Conservation (phyloP, 1,140 invertebrate species). For the Centruroides sculpturatus region DNA sequence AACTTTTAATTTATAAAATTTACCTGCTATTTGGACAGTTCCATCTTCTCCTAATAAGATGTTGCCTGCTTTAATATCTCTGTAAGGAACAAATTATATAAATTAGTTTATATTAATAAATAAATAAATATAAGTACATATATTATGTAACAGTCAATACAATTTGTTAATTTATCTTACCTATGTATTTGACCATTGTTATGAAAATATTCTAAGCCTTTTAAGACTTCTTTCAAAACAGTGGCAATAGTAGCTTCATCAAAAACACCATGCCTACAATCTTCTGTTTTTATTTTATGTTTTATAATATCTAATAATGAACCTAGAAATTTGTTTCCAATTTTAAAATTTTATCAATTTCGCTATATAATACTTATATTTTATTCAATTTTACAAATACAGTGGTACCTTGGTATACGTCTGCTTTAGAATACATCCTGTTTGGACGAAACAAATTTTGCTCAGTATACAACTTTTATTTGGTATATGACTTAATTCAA, state of each 20-base stretch:
- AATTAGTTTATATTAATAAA: too few relatives aligned
- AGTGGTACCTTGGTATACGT: too few relatives aligned
- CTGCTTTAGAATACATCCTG: too few relatives aligned
- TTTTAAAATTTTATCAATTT: too few relatives aligned
- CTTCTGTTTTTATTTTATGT: slow-evolving; percentile 77
- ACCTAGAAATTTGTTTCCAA: slow-evolving; percentile 36
- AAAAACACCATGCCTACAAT: slow-evolving; percentile 91
- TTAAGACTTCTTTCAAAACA: slow-evolving; percentile 92
- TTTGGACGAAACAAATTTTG: too few relatives aligned
- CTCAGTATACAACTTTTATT: too few relatives aligned
- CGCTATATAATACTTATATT: too few relatives aligned
- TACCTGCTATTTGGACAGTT: slow-evolving; percentile 83
- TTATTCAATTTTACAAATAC: too few relatives aligned
- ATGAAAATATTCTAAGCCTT: slow-evolving; percentile 97
- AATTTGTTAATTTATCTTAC: background rate
- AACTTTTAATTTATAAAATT: slow-evolving; percentile 1
- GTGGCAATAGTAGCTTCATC: slow-evolving; percentile 98
- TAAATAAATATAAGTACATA: too few relatives aligned
- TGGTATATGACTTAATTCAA: too few relatives aligned
- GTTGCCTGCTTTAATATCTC: slow-evolving; percentile 96
- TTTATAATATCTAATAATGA: slow-evolving; percentile 96
- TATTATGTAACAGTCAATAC: too few relatives aligned
- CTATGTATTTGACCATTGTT: slow-evolving; percentile 94
- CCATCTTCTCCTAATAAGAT: slow-evolving; percentile 95
- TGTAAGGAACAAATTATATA: slow-evolving; percentile 41